phyloP scores from a whole-genome alignment of 2,888 invertebrate species.

The Phyllotreta striolata region DNA sequence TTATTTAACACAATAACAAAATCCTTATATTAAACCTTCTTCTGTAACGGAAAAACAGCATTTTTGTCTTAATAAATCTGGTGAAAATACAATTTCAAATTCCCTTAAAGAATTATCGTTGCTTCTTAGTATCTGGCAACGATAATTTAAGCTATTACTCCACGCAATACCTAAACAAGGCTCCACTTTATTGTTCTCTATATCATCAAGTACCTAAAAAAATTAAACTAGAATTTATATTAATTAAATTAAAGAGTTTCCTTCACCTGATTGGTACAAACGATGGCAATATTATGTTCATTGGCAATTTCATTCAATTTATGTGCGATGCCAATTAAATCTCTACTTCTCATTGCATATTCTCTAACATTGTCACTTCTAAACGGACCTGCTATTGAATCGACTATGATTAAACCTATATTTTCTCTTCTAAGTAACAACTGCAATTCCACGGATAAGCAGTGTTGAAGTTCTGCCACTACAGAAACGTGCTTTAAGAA shows the following conservation, averaged over 20 bases:
- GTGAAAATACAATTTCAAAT: conserved; percentile 67
- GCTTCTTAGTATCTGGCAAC: conserved; percentile 63
- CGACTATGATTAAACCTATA: conserved; percentile 71
- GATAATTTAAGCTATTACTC: conserved; percentile 70
- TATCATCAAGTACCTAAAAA: conserved; percentile 57
- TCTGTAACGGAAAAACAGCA: conserved; percentile 64
- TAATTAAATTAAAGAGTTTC: background rate
- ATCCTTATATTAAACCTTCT: conserved; percentile 24
- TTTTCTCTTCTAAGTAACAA: conserved; percentile 60
- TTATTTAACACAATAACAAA: conserved; percentile 1
- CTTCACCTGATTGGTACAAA: conserved; percentile 77
- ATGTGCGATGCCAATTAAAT: conserved; percentile 66
- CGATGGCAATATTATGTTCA: conserved; percentile 66
- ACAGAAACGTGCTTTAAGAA: conserved; percentile 73
- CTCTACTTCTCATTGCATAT: conserved; percentile 63
- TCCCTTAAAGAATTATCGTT: conserved; percentile 53
- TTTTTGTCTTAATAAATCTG: conserved; percentile 63
- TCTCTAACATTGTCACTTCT: conserved; percentile 64
- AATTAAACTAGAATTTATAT: conserved; percentile 2
- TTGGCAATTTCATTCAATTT: conserved; percentile 66
- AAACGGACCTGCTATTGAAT: conserved; percentile 78
- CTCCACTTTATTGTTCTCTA: conserved; percentile 55
- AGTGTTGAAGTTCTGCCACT: conserved; percentile 64
- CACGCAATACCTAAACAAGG: conserved; percentile 73
- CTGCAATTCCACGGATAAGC: conserved; percentile 65